These are phyloP conservation scores for Elanus axillaris DNA, from an alignment of 2,113 vertebrate species.

Conservation along the genomic window DNA sequence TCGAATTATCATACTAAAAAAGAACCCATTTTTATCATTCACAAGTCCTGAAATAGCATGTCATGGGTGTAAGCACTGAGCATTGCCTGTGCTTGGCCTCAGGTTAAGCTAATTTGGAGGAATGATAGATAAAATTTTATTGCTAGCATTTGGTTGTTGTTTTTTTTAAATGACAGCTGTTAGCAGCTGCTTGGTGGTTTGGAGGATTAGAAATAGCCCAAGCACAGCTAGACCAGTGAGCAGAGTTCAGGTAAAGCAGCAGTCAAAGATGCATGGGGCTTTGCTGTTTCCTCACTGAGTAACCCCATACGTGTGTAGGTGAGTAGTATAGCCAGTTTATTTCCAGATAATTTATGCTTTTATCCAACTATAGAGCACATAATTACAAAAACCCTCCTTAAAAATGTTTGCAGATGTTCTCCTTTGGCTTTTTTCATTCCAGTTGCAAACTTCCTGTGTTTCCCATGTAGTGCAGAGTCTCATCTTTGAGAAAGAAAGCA, in stretches of 20 bases:
- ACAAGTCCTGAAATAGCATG: constrained; percentile 22
- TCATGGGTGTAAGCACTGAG: not conserved
- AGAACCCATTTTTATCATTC: not conserved
- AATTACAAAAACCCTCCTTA: not conserved
- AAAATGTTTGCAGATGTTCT: constrained; percentile 36
- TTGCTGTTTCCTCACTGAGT: not conserved
- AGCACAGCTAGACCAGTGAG: not conserved
- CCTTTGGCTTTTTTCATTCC: not conserved
- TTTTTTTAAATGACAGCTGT: constrained; percentile 33
- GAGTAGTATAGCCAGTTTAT: not conserved
- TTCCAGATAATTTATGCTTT: constrained; percentile 24
- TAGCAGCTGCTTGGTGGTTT: constrained; percentile 30
- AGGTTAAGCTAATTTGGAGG: constrained; percentile 55
- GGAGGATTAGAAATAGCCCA: not conserved
- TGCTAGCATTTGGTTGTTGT: not conserved
- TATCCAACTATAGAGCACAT: not conserved
- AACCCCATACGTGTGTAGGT: not conserved
- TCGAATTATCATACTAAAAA: not conserved
- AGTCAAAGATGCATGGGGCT: not conserved
- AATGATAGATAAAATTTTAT: constrained; percentile 46
- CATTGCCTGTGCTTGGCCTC: constrained; percentile 34
- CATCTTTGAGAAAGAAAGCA: not conserved
- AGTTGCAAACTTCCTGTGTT: not conserved
- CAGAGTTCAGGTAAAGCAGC: not conserved
- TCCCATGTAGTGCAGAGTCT: not conserved